A percentile compares a stretch with the other conserved stretches of the same genome.
Evolutionary conservation across 1,140 invertebrate genomes (phyloP).

Genomic region (Antheraea pernyi): DNA sequence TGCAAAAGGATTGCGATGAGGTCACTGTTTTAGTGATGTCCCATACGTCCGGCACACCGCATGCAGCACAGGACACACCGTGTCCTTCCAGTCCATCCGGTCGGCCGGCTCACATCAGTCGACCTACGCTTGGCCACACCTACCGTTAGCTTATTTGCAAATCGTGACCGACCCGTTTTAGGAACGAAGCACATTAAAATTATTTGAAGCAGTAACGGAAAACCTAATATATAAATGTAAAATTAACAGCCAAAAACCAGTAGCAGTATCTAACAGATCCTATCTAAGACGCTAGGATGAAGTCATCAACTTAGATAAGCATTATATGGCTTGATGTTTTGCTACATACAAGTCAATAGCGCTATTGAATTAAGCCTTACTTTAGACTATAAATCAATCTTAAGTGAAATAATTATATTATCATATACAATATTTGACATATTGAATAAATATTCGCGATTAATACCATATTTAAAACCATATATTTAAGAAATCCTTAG

Average conservation of each 20-base stretch:
- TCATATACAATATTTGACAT: too few relatives aligned
- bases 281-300: not conserved
- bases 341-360: not conserved
- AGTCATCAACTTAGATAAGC: not conserved
- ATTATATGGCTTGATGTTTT: not conserved
- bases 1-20: slow-evolving; percentile 50
- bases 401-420: not conserved
- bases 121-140: slow-evolving; percentile 22
- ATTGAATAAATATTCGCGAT: too few relatives aligned
- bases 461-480: too few relatives aligned
- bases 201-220: not conserved
- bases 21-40: slow-evolving; percentile 58
- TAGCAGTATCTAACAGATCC: not conserved
- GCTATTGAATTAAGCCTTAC: not conserved
- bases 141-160: slow-evolving; percentile 63
- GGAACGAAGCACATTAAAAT: slow-evolving; percentile 1
- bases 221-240: not conserved
- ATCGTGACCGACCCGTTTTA: slow-evolving; percentile 38
- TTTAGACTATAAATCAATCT: not conserved
- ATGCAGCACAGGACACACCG: slow-evolving; percentile 36
- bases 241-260: not conserved
- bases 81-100: slow-evolving; percentile 65
- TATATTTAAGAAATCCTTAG: too few relatives aligned
- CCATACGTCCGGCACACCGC: slow-evolving; percentile 46
- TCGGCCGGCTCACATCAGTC: slow-evolving; percentile 33